Conservation (phyloP, 1,140 invertebrate species). For the Pygmarrhopalites habei region DNA sequence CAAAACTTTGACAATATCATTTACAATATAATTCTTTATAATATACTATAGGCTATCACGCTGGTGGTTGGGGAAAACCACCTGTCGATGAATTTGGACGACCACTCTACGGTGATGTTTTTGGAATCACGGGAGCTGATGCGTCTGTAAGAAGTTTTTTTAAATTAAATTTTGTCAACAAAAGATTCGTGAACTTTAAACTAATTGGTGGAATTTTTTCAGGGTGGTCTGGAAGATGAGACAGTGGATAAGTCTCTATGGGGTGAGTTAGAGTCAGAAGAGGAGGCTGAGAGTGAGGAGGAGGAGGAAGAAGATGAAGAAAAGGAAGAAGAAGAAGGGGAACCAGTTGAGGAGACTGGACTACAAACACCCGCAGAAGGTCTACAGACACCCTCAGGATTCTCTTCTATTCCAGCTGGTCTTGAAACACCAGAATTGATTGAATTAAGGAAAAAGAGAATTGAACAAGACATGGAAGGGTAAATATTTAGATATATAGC, state of each 20-base stretch:
- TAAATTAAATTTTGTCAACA: neutral
- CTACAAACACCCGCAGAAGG: slow-evolving; percentile 72
- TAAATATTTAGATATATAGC: slow-evolving; percentile 44
- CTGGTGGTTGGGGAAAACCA: slow-evolving; percentile 99
- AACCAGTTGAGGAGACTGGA: slow-evolving; percentile 57
- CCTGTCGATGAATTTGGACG: slow-evolving; percentile 97
- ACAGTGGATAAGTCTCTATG: slow-evolving; percentile 87
- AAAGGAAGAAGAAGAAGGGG: slow-evolving; percentile 53
- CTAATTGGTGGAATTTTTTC: no score
- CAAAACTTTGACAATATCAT: no score
- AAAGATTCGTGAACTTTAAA: neutral
- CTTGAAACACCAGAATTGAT: slow-evolving; percentile 98
- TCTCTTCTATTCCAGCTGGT: slow-evolving; percentile 88
- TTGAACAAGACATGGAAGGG: slow-evolving; percentile 95
- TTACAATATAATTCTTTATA: no score
- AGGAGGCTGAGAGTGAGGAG: slow-evolving; percentile 78
- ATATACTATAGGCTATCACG: no score
- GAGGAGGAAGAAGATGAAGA: slow-evolving; percentile 70
- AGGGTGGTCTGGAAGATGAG: slow-evolving; percentile 55
- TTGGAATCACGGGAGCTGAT: slow-evolving; percentile 62
- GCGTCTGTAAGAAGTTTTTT: slow-evolving; percentile 53
- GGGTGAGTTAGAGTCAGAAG: slow-evolving; percentile 95
- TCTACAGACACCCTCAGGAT: slow-evolving; percentile 82
- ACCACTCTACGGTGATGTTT: slow-evolving; percentile 98
- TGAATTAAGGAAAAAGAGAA: slow-evolving; percentile 92